These are phyloP conservation scores for Antitype chi DNA, from an alignment of 2,888 invertebrate species.

Conservation along the genomic window DNA sequence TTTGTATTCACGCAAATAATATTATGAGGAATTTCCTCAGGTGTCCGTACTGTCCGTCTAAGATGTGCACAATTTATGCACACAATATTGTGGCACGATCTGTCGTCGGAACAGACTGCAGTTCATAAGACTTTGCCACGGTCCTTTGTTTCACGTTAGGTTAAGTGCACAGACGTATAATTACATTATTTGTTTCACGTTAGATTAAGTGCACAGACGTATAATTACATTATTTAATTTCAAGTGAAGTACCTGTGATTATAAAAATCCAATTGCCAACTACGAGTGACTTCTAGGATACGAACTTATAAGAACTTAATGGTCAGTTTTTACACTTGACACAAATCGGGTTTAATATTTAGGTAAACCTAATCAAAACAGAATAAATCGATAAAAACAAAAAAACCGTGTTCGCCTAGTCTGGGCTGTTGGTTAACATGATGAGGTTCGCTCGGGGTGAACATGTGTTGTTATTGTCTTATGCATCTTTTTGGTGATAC, in stretches of 20 bases:
- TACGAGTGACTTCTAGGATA: neutral
- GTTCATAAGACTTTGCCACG: neutral
- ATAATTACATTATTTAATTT: neutral
- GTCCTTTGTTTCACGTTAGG: neutral
- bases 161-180: neutral
- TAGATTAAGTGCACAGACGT: neutral
- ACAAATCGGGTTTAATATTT: constrained; percentile 1
- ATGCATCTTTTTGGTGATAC: neutral
- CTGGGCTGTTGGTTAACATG: neutral
- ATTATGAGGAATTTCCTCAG: constrained; percentile 5
- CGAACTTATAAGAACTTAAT: neutral
- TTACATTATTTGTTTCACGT: neutral
- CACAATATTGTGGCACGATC: too few relatives aligned
- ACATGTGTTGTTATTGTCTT: neutral
- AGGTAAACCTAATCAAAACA: neutral
- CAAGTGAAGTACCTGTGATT: neutral
- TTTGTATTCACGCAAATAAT: constrained; percentile 20
- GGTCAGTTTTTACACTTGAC: neutral
- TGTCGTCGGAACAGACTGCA: neutral
- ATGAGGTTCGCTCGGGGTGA: constrained; percentile 1
- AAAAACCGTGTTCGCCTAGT: neutral
- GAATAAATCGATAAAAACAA: neutral
- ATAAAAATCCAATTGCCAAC: neutral
- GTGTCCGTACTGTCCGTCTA: neutral
- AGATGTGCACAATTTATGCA: too few relatives aligned